Conservation (phyloP, 2,113 vertebrate genomes). For the Suncus etruscus region DNA sequence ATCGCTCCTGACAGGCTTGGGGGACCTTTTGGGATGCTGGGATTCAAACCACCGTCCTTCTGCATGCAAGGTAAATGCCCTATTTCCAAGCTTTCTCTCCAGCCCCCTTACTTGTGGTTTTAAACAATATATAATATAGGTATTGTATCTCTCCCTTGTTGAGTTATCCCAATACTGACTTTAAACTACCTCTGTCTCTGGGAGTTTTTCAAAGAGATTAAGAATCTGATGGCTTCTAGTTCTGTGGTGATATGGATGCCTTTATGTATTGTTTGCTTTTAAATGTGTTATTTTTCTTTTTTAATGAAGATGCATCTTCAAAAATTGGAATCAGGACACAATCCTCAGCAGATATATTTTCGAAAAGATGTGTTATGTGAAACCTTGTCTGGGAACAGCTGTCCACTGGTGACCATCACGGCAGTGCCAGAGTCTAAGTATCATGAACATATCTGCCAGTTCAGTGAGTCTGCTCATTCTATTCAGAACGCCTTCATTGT, state of each 20-base stretch:
- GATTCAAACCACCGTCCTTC: too few species aligned
- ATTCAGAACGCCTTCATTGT: neutral
- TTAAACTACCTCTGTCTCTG: neutral
- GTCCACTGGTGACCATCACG: constrained; percentile 97
- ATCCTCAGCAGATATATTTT: constrained; percentile 95
- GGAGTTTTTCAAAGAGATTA: neutral
- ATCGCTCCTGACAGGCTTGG: too few species aligned
- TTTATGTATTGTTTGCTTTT: constrained; percentile 78
- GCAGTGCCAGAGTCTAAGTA: constrained; percentile 96
- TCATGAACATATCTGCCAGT: constrained; percentile 95
- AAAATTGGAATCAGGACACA: constrained; percentile 94
- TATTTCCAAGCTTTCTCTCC: too few species aligned
- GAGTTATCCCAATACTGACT: neutral
- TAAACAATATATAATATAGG: neutral
- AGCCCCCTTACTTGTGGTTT: neutral
- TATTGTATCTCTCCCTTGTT: neutral
- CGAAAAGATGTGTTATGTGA: constrained; percentile 94
- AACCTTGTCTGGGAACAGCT: constrained; percentile 95
- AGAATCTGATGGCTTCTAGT: constrained; percentile 37
- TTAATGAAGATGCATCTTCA: constrained; percentile 94
- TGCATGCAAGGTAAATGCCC: too few species aligned
- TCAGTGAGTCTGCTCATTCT: constrained; percentile 91
- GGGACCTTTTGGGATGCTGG: too few species aligned
- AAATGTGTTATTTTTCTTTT: constrained; percentile 65
- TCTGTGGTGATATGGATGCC: constrained; percentile 30